Base-by-base conservation (phyloP, 2,888 invertebrate species). In the Drosophila mimica region DNA sequence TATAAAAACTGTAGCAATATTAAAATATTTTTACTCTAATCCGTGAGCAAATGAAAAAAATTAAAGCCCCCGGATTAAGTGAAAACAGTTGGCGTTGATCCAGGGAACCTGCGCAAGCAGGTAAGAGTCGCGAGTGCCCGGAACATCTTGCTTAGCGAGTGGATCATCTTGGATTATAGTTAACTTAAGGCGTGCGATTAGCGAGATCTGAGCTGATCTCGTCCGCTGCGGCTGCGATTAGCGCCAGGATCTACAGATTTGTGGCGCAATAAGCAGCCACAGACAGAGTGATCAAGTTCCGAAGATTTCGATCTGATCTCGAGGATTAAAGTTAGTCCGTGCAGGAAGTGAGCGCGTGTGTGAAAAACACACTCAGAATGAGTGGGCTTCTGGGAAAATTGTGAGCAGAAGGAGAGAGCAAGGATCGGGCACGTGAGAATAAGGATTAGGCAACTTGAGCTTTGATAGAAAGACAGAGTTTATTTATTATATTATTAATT, bases 91-190 rank as follows among this genome's bases (percentile, higher is more conserved):
- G 76, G 74, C 70, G 28, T 36, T 49, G 25, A 70, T 17, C 20
- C 40, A 43, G 30, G 1, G 38, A 30, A 38, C 43, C 48, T 13
- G 30, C 30, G 28, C 17, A 48, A 4, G 43, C 70, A 70, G 75
- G 68, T 71, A 70, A 57, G 52, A 11, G 7, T 17, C 9, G 28
- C 25, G 53, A 31, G 9, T 28, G 46, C 48, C 77, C 83, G 81
- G 88, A 85, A 85, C 73, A 74, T 68, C 59, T 64, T 74, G 70
- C 71, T 72, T 72, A 70, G 60, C 70, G 52, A 71, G 70, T 86
- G 83, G 88, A 88, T 86, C 73, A 81, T 52, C 57, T 63, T 60
- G 85, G 89, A 89, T 86, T 86, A 86, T 83, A 89, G 87, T 89
- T 86, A 89, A 72, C 88, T 86, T 77, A 88, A 85, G 79, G 56